Evolutionary conservation across 2,113 vertebrate species (phyloP).

Genomic region (Zeus faber): DNA sequence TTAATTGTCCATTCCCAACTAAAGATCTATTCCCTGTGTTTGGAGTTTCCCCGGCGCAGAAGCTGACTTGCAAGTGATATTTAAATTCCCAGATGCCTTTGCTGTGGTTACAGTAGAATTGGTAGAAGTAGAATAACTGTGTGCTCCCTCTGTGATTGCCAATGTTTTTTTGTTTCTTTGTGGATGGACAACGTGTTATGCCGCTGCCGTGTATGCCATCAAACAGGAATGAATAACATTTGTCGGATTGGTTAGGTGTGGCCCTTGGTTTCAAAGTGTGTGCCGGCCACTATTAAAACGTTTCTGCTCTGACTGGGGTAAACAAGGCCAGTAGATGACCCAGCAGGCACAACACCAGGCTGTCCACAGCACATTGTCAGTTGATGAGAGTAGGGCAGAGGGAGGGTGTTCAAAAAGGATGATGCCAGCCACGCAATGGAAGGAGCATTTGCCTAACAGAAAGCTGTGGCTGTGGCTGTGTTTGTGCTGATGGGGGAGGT

Average conservation of each 20-base stretch:
- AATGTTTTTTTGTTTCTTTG: too few species aligned
- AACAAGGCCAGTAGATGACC: conserved; percentile 40
- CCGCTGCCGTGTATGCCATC: background rate
- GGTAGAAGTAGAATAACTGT: conserved; percentile 39
- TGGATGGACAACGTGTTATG: background rate
- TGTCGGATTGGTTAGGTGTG: background rate
- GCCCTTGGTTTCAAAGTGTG: background rate
- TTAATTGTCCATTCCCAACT: background rate
- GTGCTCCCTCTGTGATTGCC: conserved; percentile 32
- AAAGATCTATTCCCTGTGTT: too few species aligned
- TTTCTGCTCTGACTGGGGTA: conserved; percentile 3
- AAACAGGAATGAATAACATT: background rate
- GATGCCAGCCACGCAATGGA: conserved; percentile 39
- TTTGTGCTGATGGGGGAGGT: conserved; percentile 1
- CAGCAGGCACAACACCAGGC: too few species aligned
- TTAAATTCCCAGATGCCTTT: conserved; percentile 42
- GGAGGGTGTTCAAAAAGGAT: conserved; percentile 42
- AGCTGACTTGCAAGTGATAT: conserved; percentile 41
- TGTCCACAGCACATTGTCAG: background rate
- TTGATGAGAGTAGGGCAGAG: conserved; percentile 26
- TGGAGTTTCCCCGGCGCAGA: background rate
- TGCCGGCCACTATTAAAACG: background rate
- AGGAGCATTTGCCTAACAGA: conserved; percentile 20
- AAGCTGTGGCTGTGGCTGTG: conserved; percentile 13
- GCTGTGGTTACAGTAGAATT: conserved; percentile 38